Conservation (phyloP, 2,888 invertebrate species). For the Lithophane semibrunnea region DNA sequence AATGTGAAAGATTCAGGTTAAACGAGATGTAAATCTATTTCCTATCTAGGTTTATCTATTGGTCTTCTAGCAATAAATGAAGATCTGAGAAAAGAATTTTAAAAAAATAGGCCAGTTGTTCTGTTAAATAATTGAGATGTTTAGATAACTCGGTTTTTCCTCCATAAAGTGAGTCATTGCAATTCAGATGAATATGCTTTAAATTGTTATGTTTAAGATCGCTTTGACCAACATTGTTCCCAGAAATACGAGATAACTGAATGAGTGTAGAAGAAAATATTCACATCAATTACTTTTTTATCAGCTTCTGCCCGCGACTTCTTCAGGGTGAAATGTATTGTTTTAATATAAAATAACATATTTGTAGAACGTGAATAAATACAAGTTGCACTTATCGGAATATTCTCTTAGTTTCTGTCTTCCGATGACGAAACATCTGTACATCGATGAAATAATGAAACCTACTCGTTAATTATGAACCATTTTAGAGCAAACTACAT, state of each 20-base stretch:
- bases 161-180: slow-evolving; percentile 21
- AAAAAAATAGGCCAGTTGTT: slow-evolving; percentile 42
- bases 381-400: not conserved
- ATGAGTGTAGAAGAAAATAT: not conserved
- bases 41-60: slow-evolving; percentile 18
- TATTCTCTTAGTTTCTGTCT: not conserved
- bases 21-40: slow-evolving; percentile 18
- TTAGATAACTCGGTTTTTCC: slow-evolving; percentile 38
- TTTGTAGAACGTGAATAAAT: not conserved
- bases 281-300: slow-evolving; percentile 1
- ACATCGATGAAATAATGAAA: slow-evolving; percentile 16
- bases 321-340: no score
- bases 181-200: slow-evolving; percentile 12
- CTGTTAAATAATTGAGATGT: slow-evolving; percentile 36
- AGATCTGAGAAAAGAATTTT: slow-evolving; percentile 13
- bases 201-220: slow-evolving; percentile 3
- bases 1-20: slow-evolving; percentile 22
- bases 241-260: not conserved
- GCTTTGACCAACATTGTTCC: not conserved
- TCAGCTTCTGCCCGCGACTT: not conserved
- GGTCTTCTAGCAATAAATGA: slow-evolving; percentile 19
- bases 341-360: not conserved
- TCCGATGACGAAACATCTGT: not conserved
- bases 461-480: slow-evolving; percentile 33
- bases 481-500: slow-evolving; percentile 19